phyloP scores from a whole-genome alignment of 2,797 vertebrate genomes.

The Spea hammondii region DNA sequence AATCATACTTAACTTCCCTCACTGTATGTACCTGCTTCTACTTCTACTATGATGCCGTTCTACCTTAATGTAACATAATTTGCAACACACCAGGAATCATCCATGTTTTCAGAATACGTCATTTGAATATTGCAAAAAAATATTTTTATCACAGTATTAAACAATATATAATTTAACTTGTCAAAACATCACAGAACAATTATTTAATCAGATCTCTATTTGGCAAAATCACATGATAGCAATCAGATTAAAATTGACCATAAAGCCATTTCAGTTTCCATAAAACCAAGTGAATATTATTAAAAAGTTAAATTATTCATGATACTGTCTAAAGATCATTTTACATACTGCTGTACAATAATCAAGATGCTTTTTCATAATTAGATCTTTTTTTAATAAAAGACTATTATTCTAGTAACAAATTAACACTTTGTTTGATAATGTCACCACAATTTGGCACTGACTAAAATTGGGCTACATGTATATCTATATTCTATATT shows the following conservation, averaged over 20 bases:
- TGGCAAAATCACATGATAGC: not conserved
- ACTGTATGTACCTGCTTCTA: too few relatives aligned
- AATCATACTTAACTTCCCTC: too few relatives aligned
- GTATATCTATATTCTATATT: too few relatives aligned
- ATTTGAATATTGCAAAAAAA: not conserved
- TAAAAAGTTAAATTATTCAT: constrained; percentile 41
- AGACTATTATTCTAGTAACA: not conserved
- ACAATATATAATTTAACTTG: constrained; percentile 19
- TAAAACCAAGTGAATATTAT: constrained; percentile 31
- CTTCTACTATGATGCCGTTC: too few relatives aligned
- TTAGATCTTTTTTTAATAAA: constrained; percentile 11
- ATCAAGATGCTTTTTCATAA: constrained; percentile 17
- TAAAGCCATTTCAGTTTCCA: not conserved
- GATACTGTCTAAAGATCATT: constrained; percentile 26
- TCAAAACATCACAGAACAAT: constrained; percentile 24
- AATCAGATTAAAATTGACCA: constrained; percentile 16
- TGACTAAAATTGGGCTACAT: too few relatives aligned
- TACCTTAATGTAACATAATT: not conserved
- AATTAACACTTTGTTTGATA: not conserved
- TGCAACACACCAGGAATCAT: not conserved
- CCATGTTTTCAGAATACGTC: constrained; percentile 2
- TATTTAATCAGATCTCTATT: constrained; percentile 30
- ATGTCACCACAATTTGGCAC: not conserved
- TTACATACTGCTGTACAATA: constrained; percentile 10
- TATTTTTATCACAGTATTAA: not conserved